Evolutionary conservation across 2,888 invertebrate species (phyloP), one percentile per base, ranked within the genome.

Genomic region (Lathronympha strigana): DNA sequence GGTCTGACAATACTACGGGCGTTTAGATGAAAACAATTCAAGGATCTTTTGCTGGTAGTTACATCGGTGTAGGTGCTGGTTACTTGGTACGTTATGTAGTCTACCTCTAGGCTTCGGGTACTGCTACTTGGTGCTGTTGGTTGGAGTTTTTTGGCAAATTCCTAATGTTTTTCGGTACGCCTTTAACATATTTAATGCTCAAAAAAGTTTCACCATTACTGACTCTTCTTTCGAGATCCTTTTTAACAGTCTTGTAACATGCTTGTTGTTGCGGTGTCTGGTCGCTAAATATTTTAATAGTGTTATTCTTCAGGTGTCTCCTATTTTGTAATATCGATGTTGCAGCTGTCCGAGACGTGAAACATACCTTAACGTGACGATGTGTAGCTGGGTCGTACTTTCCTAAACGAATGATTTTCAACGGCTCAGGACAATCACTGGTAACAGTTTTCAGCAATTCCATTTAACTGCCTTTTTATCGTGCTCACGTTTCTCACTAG

Each of bases 1-100:
- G 55, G 55, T 25, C 21, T 53, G 8, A 53, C 51, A 13, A 53
- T 53, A 17, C 51, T 53, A 4, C 51, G 33, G 11, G 21, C 5
- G 11, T 55, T 55, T 8, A 23, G 23, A 25, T 55, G 28, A n/a
- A 55, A 23, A 11, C 21, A 38, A 17, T 36, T 38, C 6, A 55
- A 17, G 40, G 28, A 55, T 25, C 15, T 15, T 21, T 38, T 55
- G 15, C 4, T 40, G 8, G 25, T 40, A 13, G 17, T 55, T 1
- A 25, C 0, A 15, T 55, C 25, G 11, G 13, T 40, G 15, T 25
- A 11, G 6, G 43, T 40, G 28, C 5, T 23, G 11, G 17, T 15
- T n/a, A 25, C 17, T 40, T 55, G 40, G 23, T 40, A 53, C 23
- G 53, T 55, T 36, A 17, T 40, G 25, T 40, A 11, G 2, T 55